Evolutionary conservation across 2,797 vertebrate genomes (phyloP), one percentile per base, ranked within the genome.

Genomic region (Myoxocephalus aenaeus): DNA sequence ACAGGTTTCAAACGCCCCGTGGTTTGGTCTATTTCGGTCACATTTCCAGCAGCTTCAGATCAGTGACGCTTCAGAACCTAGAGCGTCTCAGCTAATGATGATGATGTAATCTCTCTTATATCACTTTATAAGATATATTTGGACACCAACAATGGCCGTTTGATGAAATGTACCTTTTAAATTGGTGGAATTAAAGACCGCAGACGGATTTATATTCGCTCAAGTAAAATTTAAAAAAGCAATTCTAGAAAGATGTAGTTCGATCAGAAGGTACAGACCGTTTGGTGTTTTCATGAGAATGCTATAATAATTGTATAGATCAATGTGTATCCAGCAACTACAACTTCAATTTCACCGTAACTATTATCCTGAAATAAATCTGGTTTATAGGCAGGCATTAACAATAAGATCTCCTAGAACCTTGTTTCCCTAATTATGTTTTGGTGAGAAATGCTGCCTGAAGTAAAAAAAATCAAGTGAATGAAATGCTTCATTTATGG

Each of bases 1-100:
- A 74, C 53, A 32, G 20, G 38, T 66, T 77, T 70, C 62, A 73
- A 71, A 73, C 62, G 62, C 27, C 48, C 18, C 29, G 7, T 70
- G 59, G 27, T 82, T 77, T 77, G 32, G 56, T 84, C 69, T 85
- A 83, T 85, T 90, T 82, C 70, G 65, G 80, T 82, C 50, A 3
- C 40, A 61, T 70, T 81, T 82, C 62, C 69, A 67, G 20, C 58
- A 51, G 75, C 70, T 65, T 78, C 78, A 85, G 67, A 85, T 84
- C 80, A 77, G 32, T 11, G 36, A 67, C 0, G 65, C 75, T 63
- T 82, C 58, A 82, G 61, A 84, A 75, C 34, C 59, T 75, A n/a
- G 6, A 59, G 36, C 66, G 50, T 76, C 68, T 69, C 56, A 80
- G 20, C 17, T 59, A 64, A 77, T 68, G 50, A 76, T 2, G 48